Evolutionary conservation across 2,888 invertebrate genomes (phyloP), one percentile per base, ranked within the genome.

Genomic region (Andrena haemorrhoa): DNA sequence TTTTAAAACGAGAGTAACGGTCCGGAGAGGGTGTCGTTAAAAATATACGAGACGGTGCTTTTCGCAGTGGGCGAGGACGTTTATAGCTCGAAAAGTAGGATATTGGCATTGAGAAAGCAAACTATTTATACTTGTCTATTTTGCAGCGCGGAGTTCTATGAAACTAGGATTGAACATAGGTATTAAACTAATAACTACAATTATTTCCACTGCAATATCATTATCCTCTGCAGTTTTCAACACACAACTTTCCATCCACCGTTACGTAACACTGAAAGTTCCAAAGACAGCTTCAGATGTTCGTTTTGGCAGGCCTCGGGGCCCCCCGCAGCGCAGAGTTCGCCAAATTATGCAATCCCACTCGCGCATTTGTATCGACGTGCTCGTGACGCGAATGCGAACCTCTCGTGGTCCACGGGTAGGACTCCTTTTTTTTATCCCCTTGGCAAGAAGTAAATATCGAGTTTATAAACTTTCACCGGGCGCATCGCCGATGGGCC

Each of bases 381-480:
- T 56, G 64, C 41, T 47, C 66, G 58, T 35, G 70, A 35, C 20
- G 33, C 53, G 49, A 41, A 66, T 41, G 58, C 71, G 23, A 76
- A 60, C 29, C 60, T 8, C 35, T 33, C 49, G 12, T n/a, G 49
- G 12, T 12, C 47, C 33, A 53, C 53, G 51, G 23, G 12, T 4
- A 16, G 35, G 47, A 6, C 26, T 53, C 47, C 8, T 31, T 26
- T 72, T 20, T 51, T 26, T 72, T 53, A 23, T 31, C 58, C 29
- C 72, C 70, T 78, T 56, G 70, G 64, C 73, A 82, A 82, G 80
- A 81, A 79, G 71, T 79, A 76, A 63, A 79, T 76, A 61, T 49
- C 60, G 72, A 76, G 76, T 85, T 89, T 82, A 85, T 88, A 85
- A 89, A 88, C 79, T 88, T 84, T 83, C 78, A 68, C 70, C 65